Base-by-base conservation (phyloP, 2,888 invertebrate genomes). In the Macropis europaea region DNA sequence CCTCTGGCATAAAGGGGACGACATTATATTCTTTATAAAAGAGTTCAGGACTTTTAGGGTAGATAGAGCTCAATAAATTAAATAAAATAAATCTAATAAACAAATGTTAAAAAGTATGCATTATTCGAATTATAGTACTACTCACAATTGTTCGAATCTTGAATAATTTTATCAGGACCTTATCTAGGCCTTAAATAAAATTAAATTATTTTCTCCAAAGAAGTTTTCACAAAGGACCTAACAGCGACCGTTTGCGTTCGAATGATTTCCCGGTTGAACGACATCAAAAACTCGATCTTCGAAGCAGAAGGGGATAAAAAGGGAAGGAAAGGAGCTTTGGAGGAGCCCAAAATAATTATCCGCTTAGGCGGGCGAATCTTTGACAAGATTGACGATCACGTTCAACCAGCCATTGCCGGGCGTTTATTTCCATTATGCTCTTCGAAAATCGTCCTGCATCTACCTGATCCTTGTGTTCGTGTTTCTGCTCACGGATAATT, bases 281-380 rank as follows among this genome's bases (percentile, higher is more conserved):
- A 7, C 53, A 15, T 9, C 28, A 7, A 45, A 67, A 36, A 34
- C 50, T 13, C 13, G 40, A 48, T 42, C 28, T 15, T 3, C 36
- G 32, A 13, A 7, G 59, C 3, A 42, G 26, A 52, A 53, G 28
- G 34, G 28, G 36, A n/a, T 11, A 36, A 28, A 17, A 3, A 13
- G 13, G 7, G 22, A 19, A 9, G 32, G 9, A 57, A 43, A 32
- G 42, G 15, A 42, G 50, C 32, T 54, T 28, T 54, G 11, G 13
- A 15, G 24, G 22, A 26, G 28, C 7, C 43, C 17, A 32, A 45
- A 60, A 72, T 73, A 68, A 74, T 67, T 67, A 73, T 74, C 73
- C 43, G 57, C 74, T 74, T 74, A 73, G 62, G 28, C 30, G 24
- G 19, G 48, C 34, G 59, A 59, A 59, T 40, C 47, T 48, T 50